These are phyloP conservation scores for Adela reaumurella DNA, from an alignment of 2,888 invertebrate genomes.

Conservation along the genomic window DNA sequence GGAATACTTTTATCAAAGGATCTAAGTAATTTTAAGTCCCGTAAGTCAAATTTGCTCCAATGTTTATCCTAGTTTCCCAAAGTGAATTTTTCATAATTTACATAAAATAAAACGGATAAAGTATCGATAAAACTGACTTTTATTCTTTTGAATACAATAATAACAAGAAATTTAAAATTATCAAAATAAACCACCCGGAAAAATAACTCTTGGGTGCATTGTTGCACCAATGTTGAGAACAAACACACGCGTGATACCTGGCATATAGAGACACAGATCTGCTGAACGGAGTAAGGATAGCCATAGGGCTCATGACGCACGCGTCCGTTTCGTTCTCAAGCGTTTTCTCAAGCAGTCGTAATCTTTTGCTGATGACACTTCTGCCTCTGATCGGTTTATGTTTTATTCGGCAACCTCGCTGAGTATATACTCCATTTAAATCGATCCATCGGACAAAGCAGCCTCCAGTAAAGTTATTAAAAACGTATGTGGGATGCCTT, in stretches of 20 bases:
- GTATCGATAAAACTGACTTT: no score
- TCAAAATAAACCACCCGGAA: no score
- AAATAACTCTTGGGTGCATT: no score
- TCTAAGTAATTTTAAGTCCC: no score
- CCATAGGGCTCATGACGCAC: neutral
- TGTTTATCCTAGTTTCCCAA: no score
- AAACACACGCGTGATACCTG: neutral
- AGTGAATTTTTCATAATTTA: no score
- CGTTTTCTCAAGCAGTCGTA: neutral
- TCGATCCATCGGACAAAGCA: neutral
- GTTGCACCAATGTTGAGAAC: neutral
- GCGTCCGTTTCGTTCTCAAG: neutral
- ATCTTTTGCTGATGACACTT: neutral
- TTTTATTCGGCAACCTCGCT: neutral
- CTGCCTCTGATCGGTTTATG: neutral
- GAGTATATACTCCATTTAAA: neutral
- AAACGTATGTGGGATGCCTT: no score
- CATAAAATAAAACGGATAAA: no score
- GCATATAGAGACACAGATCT: neutral
- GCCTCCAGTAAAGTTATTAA: neutral
- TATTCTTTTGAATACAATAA: no score
- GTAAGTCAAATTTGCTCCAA: no score
- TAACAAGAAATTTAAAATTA: no score
- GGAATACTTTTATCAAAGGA: no score
- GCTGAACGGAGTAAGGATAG: neutral